Percentiles rank a stretch among this genome's conserved stretches.
Conservation (phyloP, 1,140 invertebrate genomes). For the Probaryconus sp. region DNA sequence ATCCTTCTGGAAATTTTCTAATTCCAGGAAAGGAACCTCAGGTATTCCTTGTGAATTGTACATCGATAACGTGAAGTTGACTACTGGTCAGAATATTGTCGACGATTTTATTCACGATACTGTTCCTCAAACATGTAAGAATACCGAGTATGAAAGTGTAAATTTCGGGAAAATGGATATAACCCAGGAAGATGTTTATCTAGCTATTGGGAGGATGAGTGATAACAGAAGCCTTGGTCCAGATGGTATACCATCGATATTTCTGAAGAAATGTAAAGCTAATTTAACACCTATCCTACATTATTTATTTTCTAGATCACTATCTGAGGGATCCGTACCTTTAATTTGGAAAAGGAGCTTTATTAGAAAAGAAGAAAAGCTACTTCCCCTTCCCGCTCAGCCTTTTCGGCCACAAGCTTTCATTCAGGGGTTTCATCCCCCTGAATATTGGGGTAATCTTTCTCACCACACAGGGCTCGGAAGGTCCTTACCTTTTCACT, state of each 20-base stretch:
- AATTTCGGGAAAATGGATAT: background rate
- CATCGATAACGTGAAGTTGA: background rate
- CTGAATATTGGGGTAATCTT: too few species aligned
- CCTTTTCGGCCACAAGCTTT: too few species aligned
- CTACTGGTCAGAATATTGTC: background rate
- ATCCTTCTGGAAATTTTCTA: conserved; percentile 16
- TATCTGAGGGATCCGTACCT: background rate
- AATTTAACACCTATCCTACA: conserved; percentile 11
- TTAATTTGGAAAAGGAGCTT: background rate
- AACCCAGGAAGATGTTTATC: background rate
- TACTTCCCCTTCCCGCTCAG: too few species aligned
- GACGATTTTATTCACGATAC: background rate
- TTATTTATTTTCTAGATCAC: conserved; percentile 1
- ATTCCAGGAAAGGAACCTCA: background rate
- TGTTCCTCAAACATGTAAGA: too few species aligned
- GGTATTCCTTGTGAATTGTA: background rate
- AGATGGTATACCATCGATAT: background rate
- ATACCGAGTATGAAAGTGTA: background rate
- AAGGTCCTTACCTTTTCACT: too few species aligned
- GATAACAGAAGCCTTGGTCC: background rate
- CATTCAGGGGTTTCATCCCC: too few species aligned
- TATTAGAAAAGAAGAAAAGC: too few species aligned
- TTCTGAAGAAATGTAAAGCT: background rate
- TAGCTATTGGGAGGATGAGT: background rate
- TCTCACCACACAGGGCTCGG: too few species aligned